phyloP scores from a whole-genome alignment of 2,113 vertebrate species.

The Hyperopisus bebe region DNA sequence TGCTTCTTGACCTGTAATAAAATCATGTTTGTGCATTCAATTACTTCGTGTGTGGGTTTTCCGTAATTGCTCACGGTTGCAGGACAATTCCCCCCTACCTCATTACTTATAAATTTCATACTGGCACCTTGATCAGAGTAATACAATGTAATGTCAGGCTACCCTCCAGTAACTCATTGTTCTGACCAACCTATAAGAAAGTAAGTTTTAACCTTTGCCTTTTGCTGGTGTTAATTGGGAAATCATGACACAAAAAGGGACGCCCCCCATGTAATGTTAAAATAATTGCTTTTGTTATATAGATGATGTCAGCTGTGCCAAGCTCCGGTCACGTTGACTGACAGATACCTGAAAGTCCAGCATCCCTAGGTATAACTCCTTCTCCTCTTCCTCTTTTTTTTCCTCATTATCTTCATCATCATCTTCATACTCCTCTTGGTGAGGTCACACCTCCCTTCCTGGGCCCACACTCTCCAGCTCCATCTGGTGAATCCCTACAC shows the following conservation, averaged over 20 bases:
- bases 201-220: not conserved
- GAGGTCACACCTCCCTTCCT: not conserved
- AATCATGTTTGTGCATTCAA: constrained; percentile 18
- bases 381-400: not conserved
- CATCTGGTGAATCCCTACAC: not conserved
- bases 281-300: not conserved
- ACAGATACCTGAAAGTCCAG: not conserved
- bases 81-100: not conserved
- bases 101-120: not conserved
- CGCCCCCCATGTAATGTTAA: not conserved
- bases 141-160: not conserved
- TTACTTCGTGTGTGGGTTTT: constrained; percentile 15
- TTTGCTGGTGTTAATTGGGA: not conserved
- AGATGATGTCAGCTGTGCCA: not conserved
- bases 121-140: not conserved
- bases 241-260: not conserved
- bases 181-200: not conserved
- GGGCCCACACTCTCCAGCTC: not conserved
- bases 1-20: constrained; percentile 24
- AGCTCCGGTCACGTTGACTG: not conserved
- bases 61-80: not conserved
- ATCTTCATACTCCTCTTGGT: not conserved
- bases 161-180: not conserved
- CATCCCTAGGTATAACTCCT: not conserved
- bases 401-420: not conserved